Evolutionary conservation across 2,113 vertebrate species (phyloP), one percentile per base, ranked within the genome.

Genomic region (Cottus gobio): DNA sequence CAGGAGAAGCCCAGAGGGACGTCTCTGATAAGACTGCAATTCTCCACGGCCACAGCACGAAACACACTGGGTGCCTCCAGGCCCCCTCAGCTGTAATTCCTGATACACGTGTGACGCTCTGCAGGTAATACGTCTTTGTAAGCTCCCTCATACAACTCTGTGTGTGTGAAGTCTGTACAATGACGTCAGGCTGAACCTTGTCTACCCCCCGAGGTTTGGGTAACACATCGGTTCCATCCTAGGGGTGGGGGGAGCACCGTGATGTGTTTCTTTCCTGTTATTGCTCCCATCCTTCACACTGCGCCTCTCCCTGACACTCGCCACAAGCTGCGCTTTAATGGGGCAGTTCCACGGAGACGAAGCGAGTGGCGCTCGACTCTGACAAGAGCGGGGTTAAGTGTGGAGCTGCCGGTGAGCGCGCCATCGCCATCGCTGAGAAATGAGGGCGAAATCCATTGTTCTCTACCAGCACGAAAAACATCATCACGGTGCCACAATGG

Each of bases 321-420:
- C 92, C 91, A 93, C 87, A 71, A 91, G 90, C 79, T 76, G 67
- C 34, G 84, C 87, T 91, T 89, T 89, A 91, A 93, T 87, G 80
- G 80, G 68, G 61, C 73, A 73, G 60, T 62, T 89, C 77, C 73
- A 48, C 71, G 6, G 71, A 83, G 65, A 77, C 28, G 71, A 77
- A 77, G 71, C 18, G 75, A 87, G 87, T 30, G 69, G 72, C 34
- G 72, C 82, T 85, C 28, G n/a, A 74, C 74, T 84, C 56, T 72
- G 79, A 79, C 58, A 79, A 13, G 37, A 34, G 39, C 62, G 3
- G 52, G 82, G 82, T 75, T 89, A 77, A 84, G 75, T n/a, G 63
- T 22, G 26, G 39, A 34, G 74, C 26, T 36, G 20, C 63, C 20
- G 71, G 26, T 58, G 44, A 73, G 46, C 1, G 31, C 1, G 15